Conservation (phyloP, 2,888 invertebrate species). For the Caenorhabditis sulstoni region DNA sequence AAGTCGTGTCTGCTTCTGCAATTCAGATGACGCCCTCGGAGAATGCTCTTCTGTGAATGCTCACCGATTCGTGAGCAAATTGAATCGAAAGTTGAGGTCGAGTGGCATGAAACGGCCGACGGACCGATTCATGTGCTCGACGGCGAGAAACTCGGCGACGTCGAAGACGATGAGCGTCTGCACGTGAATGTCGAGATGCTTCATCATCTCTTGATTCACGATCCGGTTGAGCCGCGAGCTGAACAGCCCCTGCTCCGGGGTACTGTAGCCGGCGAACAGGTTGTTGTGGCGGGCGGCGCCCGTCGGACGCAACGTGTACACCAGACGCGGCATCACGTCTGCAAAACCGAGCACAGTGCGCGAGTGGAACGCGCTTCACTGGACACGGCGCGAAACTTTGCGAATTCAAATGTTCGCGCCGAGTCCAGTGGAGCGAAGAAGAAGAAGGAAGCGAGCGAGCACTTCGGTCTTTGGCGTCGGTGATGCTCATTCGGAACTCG, state of each 20-base stretch:
- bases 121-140: constrained; percentile 27
- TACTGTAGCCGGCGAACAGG: constrained; percentile 26
- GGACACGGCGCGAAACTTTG: too few species aligned
- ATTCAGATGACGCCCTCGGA: too few species aligned
- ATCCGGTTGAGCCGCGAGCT: neutral
- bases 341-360: too few species aligned
- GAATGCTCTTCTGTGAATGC: too few species aligned
- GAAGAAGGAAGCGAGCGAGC: too few species aligned
- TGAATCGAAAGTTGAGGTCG: constrained; percentile 33
- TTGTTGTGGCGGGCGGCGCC: constrained; percentile 5
- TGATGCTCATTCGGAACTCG: constrained; percentile 18
- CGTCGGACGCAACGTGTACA: constrained; percentile 13
- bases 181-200: constrained; percentile 4
- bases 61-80: constrained; percentile 31
- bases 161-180: constrained; percentile 21
- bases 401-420: too few species aligned
- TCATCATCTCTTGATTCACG: too few species aligned
- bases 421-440: too few species aligned
- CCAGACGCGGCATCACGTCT: constrained; percentile 9
- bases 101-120: constrained; percentile 31
- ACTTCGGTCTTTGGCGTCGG: neutral
- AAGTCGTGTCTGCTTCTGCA: constrained; percentile 29
- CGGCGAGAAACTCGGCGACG: constrained; percentile 11
- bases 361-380: too few species aligned
- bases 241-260: constrained; percentile 16